Base-by-base conservation (phyloP, 2,113 vertebrate species). In the Asarcornis scutulata region DNA sequence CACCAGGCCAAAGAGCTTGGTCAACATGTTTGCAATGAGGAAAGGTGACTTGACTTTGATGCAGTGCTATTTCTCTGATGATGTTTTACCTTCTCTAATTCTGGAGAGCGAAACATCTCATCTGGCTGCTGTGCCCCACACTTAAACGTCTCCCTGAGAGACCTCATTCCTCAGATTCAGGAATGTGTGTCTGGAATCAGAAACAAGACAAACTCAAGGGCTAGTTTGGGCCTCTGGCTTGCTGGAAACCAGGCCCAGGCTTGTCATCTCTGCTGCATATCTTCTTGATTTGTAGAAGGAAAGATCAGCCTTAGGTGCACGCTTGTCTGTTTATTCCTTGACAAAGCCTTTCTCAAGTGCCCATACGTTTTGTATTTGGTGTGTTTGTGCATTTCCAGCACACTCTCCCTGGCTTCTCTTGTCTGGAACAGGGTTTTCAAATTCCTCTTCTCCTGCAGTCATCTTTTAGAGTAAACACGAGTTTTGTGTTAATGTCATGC, bases 211-310 rank as follows among this genome's bases (percentile, higher is more conserved):
- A 94, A 91, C 26, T 13, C 17, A 48, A 48, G 25, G 68, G 29
- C 76, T 48, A 27, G 3, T 42, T 27, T 82, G 26, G 52, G 12
- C 23, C 48, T 82, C 34, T 0, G 1, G 48, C 17, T 72, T 29
- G 17, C 56, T 72, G 34, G 15, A 93, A 84, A 88, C 58, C 56
- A 87, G 67, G 17, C 26, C 67, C 29, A 76, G 17, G 17, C 26
- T 76, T 91, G 26, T 82, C 46, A 72, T 72, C 42, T 86, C 48
- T 93, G 60, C n/a, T 84, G 8, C 6, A 3, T 64, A 67, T 72
- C 73, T 92, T 88, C 63, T 52, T 92, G 77, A 89, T 95, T 82
- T 92, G 38, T 91, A 42, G 77, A 71, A 95, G 56, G 56, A 86
- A 42, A 78, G 56, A 64, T 60, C 14, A 38, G 73, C 38, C 18